Base-by-base conservation (phyloP, 2,113 vertebrate genomes). In the Chascanopsetta lugubris region DNA sequence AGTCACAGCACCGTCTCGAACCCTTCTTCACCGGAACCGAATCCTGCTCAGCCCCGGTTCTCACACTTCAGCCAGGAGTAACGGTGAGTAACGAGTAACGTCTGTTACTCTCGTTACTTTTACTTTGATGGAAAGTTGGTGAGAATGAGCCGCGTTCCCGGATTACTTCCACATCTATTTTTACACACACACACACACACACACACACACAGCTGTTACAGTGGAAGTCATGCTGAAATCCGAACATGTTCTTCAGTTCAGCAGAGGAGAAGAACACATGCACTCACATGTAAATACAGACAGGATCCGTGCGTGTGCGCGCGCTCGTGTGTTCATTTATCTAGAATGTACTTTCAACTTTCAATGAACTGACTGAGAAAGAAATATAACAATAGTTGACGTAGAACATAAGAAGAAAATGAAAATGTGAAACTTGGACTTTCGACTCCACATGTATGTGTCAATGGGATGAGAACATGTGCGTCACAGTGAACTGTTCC, bases 161-260 rank as follows among this genome's bases (percentile, higher is more conserved):
- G 4, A 25, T 21, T n/a, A 5, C 6, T 5, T n/a, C 36, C 40
- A 3, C 9, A 6, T 61, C 82, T 83, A 82, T 88, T 86, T 88
- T 66, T 79, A 68, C 0, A 51, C 1, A 12, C 18, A 22, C 43
- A 53, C 59, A 61, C 32, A 27, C 21, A 11, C 45, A 13, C 21
- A 22, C 9, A 22, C 43, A 53, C 59, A 57, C 32, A 27, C 21
- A 11, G 11, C n/a, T 46, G 56, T n/a, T 22, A 27, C 6, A 32
- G 17, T 1, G 18, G 36, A 20, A 40, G 8, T 15, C 24, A 4
- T 24, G n/a, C 17, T 21, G 22, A 10, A 20, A 32, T 34, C 7
- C 30, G 38, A 58, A 17, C 8, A 17, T 56, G 20, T 32, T 17
- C 40, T 11, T 49, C 1, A n/a, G n/a, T n/a, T n/a, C n/a, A n/a